These are phyloP conservation scores for Chlamydotis undulata DNA, from an alignment of 2,113 vertebrate genomes.

Conservation along the genomic window DNA sequence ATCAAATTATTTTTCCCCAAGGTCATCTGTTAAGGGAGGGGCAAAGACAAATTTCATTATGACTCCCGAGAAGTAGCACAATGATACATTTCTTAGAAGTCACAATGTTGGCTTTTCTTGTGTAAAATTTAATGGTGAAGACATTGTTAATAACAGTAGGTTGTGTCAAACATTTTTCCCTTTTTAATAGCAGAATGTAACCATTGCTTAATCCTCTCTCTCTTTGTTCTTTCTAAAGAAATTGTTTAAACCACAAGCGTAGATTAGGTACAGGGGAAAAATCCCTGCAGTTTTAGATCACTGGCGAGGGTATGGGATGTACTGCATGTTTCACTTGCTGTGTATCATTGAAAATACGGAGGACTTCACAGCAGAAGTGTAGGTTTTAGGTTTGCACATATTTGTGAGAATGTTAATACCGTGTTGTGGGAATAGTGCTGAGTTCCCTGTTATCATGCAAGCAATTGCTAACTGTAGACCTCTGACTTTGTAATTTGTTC, in stretches of 20 bases:
- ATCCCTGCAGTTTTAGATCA: background rate
- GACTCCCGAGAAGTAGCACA: background rate
- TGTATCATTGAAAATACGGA: background rate
- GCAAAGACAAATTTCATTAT: background rate
- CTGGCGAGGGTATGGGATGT: background rate
- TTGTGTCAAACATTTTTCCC: background rate
- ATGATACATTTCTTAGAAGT: background rate
- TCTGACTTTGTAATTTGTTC: slow-evolving; percentile 92
- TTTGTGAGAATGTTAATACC: slow-evolving; percentile 46
- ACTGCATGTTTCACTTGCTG: background rate
- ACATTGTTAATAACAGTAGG: background rate
- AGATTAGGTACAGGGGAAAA: background rate
- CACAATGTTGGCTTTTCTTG: background rate
- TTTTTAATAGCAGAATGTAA: background rate
- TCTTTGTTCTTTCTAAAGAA: slow-evolving; percentile 23
- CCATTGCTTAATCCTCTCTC: background rate
- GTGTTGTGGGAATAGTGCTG: slow-evolving; percentile 66
- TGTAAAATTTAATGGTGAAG: background rate
- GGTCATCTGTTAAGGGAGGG: background rate
- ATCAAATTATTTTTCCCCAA: background rate
- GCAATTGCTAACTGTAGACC: slow-evolving; percentile 86
- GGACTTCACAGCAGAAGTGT: background rate
- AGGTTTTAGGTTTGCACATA: slow-evolving; percentile 20
- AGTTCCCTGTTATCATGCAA: slow-evolving; percentile 84
- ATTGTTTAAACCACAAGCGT: background rate